Conservation (phyloP, 2,888 invertebrate genomes). For the Mamestra brassicae region DNA sequence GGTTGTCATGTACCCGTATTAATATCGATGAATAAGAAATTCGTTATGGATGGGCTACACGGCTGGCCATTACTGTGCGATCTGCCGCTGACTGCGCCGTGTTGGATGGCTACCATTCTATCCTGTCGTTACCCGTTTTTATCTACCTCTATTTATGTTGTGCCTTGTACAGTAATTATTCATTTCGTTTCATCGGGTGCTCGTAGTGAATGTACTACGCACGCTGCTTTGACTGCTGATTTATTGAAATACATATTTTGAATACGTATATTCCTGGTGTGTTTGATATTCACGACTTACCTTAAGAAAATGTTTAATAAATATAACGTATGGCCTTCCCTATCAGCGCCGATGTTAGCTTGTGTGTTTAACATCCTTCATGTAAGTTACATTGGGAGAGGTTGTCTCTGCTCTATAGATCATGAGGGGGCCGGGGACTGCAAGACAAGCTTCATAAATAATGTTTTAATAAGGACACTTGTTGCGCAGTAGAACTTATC, state of each 20-base stretch:
- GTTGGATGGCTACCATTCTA: slow-evolving; percentile 82
- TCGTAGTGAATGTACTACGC: slow-evolving; percentile 65
- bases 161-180: slow-evolving; percentile 75
- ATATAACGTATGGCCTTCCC: slow-evolving; percentile 54
- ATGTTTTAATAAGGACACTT: slow-evolving; percentile 52
- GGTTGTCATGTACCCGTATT: slow-evolving; percentile 89
- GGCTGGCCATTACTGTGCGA: slow-evolving; percentile 85
- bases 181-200: slow-evolving; percentile 70
- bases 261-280: slow-evolving; percentile 57
- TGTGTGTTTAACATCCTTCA: slow-evolving; percentile 62
- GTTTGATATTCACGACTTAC: slow-evolving; percentile 61
- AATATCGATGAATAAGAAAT: slow-evolving; percentile 91
- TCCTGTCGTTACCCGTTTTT: slow-evolving; percentile 83
- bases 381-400: slow-evolving; percentile 51
- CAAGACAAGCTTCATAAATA: slow-evolving; percentile 52
- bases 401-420: slow-evolving; percentile 45
- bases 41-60: slow-evolving; percentile 90
- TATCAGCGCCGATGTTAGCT: slow-evolving; percentile 56
- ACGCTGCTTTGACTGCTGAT: slow-evolving; percentile 71
- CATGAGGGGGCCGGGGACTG: slow-evolving; percentile 27
- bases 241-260: slow-evolving; percentile 69
- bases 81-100: slow-evolving; percentile 77
- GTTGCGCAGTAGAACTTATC: slow-evolving; percentile 40
- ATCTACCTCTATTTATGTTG: slow-evolving; percentile 84
- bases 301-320: slow-evolving; percentile 61